Conservation (phyloP, 1,140 invertebrate species). For the Drosophila arizonae region DNA sequence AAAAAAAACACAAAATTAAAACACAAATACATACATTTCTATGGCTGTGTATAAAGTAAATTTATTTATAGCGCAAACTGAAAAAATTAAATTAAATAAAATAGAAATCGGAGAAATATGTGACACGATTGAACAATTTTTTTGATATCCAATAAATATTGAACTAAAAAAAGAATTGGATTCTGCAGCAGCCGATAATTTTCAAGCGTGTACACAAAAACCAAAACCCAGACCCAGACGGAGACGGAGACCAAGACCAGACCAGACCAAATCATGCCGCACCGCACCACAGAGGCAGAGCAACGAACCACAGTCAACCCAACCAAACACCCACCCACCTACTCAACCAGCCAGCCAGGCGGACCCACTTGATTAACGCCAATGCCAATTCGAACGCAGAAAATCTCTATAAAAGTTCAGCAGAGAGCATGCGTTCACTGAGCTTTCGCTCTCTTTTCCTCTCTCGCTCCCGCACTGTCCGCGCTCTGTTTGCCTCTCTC, state of each 20-base stretch:
- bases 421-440: conserved; percentile 63
- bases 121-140: conserved; percentile 67
- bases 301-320: conserved; percentile 28
- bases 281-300: conserved; percentile 1
- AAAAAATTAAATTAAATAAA: neutral
- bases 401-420: conserved; percentile 73
- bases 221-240: conserved; percentile 58
- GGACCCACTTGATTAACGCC: conserved; percentile 75
- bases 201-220: conserved; percentile 78
- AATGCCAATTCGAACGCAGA: conserved; percentile 76
- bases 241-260: conserved; percentile 42
- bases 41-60: conserved; percentile 12
- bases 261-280: conserved; percentile 30
- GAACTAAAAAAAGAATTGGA: conserved; percentile 31
- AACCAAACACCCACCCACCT: conserved; percentile 22
- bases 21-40: conserved; percentile 34
- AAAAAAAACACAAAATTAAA: conserved; percentile 40
- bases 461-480: neutral
- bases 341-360: conserved; percentile 39
- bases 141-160: conserved; percentile 76
- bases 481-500: neutral
- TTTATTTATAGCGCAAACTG: conserved; percentile 53
- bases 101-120: conserved; percentile 8
- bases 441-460: conserved; percentile 50
- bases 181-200: conserved; percentile 56